Evolutionary conservation across 2,888 invertebrate species (phyloP).

Genomic region (Brachypalpus laphriformis): DNA sequence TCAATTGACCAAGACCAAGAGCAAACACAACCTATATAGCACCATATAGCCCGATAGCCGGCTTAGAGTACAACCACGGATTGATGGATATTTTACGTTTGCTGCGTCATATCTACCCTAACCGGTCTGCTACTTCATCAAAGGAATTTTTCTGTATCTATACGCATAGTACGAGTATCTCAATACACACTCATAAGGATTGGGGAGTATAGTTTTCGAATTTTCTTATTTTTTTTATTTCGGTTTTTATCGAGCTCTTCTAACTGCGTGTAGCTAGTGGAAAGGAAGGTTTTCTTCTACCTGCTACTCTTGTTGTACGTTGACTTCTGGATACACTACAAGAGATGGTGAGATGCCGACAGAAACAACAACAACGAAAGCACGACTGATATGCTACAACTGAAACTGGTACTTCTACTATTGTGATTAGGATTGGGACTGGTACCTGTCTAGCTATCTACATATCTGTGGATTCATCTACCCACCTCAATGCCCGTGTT

Average conservation of each 20-base stretch:
- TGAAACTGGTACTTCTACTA: conserved; percentile 69
- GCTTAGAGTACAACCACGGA: conserved; percentile 49
- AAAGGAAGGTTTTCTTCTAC: conserved; percentile 54
- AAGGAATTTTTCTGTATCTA: conserved; percentile 67
- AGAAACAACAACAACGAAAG: conserved; percentile 34
- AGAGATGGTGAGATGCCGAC: conserved; percentile 54
- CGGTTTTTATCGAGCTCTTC: conserved; percentile 8
- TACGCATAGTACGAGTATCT: conserved; percentile 38
- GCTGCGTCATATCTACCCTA: conserved; percentile 71
- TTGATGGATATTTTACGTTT: conserved; percentile 72
- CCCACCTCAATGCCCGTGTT: conserved; percentile 70
- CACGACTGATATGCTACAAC: conserved; percentile 49
- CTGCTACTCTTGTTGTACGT: conserved; percentile 63
- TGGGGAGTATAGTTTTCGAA: conserved; percentile 59
- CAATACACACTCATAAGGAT: conserved; percentile 47
- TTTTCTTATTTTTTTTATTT: conserved; percentile 17
- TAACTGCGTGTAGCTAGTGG: conserved; percentile 47
- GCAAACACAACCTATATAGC: conserved; percentile 70
- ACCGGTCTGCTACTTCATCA: conserved; percentile 70
- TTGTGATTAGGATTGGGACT: conserved; percentile 63
- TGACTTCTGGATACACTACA: conserved; percentile 67
- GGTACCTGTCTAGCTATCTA: conserved; percentile 63
- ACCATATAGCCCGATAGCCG: conserved; percentile 42
- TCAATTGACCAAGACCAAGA: conserved; percentile 72
- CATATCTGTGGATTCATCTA: conserved; percentile 58